Evolutionary conservation across 2,888 invertebrate genomes (phyloP).

Genomic region (Drosophila imparisetae): DNA sequence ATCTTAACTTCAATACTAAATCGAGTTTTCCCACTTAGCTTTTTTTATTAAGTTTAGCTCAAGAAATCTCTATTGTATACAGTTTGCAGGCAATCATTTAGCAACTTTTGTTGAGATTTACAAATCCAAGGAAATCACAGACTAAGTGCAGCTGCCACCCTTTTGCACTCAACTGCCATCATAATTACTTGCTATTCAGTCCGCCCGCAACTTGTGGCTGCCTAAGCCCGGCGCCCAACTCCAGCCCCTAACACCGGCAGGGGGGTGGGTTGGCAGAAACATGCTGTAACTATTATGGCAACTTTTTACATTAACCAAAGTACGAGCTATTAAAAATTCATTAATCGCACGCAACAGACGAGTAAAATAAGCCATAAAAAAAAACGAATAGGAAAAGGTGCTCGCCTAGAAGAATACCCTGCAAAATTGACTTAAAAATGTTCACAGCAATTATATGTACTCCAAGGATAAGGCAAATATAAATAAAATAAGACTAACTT

Average conservation of each 20-base stretch:
- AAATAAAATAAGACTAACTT: neutral
- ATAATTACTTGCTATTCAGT: constrained; percentile 59
- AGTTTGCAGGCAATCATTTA: constrained; percentile 20
- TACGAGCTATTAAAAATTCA: constrained; percentile 76
- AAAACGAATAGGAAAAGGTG: neutral
- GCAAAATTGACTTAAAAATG: neutral
- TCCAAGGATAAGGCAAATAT: neutral
- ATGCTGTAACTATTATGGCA: constrained; percentile 54
- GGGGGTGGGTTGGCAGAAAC: constrained; percentile 1
- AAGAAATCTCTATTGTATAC: constrained; percentile 12
- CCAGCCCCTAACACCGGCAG: neutral
- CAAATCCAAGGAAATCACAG: constrained; percentile 41
- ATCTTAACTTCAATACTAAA: neutral
- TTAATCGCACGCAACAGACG: constrained; percentile 71
- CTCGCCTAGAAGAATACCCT: constrained; percentile 1
- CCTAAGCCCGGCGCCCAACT: constrained; percentile 31
- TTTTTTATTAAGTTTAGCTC: neutral
- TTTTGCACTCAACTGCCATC: constrained; percentile 47
- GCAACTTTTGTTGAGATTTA: constrained; percentile 42
- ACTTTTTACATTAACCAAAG: constrained; percentile 78
- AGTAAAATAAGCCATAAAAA: constrained; percentile 51
- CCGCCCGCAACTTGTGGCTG: constrained; percentile 23
- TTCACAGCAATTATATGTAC: neutral
- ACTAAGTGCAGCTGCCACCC: constrained; percentile 36
- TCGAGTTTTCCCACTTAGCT: neutral